A percentile compares a stretch with the other conserved stretches of the same genome.
These are phyloP conservation scores for Antennarius maculatus DNA, from an alignment of 2,797 vertebrate genomes.

Conservation along the genomic window DNA sequence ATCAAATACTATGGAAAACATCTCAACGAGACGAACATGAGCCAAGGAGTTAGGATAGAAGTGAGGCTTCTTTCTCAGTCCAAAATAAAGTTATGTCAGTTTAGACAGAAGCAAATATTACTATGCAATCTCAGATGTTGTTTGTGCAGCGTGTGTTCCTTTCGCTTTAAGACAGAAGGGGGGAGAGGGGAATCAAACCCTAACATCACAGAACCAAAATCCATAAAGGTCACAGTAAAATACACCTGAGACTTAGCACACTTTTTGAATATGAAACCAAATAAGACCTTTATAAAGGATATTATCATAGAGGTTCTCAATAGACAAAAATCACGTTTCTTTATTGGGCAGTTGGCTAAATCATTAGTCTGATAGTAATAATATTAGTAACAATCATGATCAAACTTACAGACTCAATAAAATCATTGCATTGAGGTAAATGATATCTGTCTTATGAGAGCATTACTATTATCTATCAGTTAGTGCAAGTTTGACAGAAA, in stretches of 20 bases:
- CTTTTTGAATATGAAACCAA: conserved; percentile 11
- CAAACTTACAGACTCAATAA: background rate
- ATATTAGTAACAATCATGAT: conserved; percentile 7
- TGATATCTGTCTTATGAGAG: background rate
- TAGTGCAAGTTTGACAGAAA: background rate
- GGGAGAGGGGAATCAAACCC: background rate
- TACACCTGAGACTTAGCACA: background rate
- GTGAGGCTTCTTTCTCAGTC: background rate
- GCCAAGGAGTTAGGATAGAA: background rate
- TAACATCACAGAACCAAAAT: background rate
- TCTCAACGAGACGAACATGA: background rate
- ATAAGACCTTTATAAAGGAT: conserved; percentile 5
- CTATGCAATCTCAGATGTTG: too few relatives aligned
- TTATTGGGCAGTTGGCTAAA: conserved; percentile 9
- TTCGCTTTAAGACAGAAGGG: background rate
- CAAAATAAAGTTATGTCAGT: background rate
- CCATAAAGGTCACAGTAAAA: too few relatives aligned
- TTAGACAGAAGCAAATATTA: background rate
- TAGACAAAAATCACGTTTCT: too few relatives aligned
- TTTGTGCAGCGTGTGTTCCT: background rate
- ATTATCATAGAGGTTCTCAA: conserved; percentile 13
- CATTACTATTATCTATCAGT: background rate
- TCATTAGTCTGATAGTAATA: conserved; percentile 8
- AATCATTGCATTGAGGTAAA: background rate
- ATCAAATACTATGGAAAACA: too few relatives aligned